phyloP scores from a whole-genome alignment of 2,888 invertebrate species.

The Metallyticus violacea region DNA sequence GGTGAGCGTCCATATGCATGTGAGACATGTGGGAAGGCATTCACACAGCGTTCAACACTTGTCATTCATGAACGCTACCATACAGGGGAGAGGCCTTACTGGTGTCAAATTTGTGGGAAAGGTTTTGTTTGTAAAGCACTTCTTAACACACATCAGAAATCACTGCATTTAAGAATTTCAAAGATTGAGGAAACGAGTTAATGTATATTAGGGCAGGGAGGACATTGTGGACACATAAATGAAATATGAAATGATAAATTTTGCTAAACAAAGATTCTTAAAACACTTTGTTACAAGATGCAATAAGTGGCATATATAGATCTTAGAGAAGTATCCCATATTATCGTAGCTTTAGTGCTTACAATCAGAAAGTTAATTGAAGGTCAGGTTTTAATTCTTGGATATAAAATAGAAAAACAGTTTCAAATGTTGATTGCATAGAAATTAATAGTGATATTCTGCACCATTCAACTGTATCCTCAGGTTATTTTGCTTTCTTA shows the following conservation, averaged over 20 bases:
- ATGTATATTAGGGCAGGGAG: background rate
- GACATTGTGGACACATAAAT: background rate
- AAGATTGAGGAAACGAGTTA: background rate
- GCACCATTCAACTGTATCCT: background rate
- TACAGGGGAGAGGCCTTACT: conserved; percentile 26
- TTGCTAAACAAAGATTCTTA: background rate
- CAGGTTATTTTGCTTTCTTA: background rate
- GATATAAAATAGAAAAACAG: background rate
- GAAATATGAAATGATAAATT: background rate
- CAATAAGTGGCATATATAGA: background rate
- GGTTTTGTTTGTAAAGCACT: conserved; percentile 41
- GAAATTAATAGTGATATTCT: background rate
- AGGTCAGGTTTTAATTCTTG: background rate
- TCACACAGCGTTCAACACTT: conserved; percentile 42
- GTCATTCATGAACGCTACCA: conserved; percentile 29
- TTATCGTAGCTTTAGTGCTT: background rate
- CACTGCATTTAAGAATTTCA: background rate
- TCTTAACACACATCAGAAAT: conserved; percentile 40
- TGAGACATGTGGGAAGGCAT: conserved; percentile 41
- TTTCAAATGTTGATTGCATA: background rate
- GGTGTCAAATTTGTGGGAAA: conserved; percentile 23
- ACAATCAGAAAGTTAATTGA: background rate
- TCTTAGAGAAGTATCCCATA: background rate
- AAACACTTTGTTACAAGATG: background rate
- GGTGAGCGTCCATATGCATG: conserved; percentile 39